A percentile compares a stretch with the other conserved stretches of the same genome.
Conservation (phyloP, 1,140 invertebrate genomes). For the Rhyacophila brunnea region DNA sequence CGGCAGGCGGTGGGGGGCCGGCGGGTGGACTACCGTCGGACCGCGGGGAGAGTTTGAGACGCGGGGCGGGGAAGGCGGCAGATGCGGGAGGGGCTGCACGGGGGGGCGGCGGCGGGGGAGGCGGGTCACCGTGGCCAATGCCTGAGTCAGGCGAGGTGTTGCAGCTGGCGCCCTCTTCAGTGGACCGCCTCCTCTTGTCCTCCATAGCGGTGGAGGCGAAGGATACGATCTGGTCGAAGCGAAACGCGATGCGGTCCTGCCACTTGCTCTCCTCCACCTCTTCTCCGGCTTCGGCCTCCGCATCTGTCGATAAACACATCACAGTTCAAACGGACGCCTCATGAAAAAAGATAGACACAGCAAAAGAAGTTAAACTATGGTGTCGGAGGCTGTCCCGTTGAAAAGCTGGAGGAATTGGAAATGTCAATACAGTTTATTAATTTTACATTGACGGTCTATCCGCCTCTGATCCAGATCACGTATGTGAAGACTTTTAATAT, state of each 20-base stretch:
- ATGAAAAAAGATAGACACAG: too few relatives aligned
- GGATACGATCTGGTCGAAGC: conserved; percentile 83
- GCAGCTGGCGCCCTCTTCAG: conserved; percentile 64
- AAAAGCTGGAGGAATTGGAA: too few relatives aligned
- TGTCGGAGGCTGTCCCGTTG: too few relatives aligned
- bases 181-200: conserved; percentile 71
- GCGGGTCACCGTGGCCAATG: conserved; percentile 65
- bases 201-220: conserved; percentile 84
- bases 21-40: conserved; percentile 36
- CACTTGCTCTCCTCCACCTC: conserved; percentile 69
- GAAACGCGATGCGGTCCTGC: conserved; percentile 82
- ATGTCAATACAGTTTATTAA: too few relatives aligned
- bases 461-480: too few relatives aligned
- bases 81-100: conserved; percentile 11
- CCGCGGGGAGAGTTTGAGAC: conserved; percentile 39
- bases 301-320: conserved; percentile 41
- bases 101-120: conserved; percentile 35
- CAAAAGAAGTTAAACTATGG: too few relatives aligned
- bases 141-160: conserved; percentile 78
- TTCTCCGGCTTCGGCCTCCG: conserved; percentile 55
- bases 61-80: conserved; percentile 39
- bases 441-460: too few relatives aligned
- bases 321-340: too few relatives aligned
- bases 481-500: too few relatives aligned
- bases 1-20: conserved; percentile 35